These are phyloP conservation scores for Periophthalmodon schlosseri DNA, from an alignment of 2,113 vertebrate genomes.

Conservation along the genomic window DNA sequence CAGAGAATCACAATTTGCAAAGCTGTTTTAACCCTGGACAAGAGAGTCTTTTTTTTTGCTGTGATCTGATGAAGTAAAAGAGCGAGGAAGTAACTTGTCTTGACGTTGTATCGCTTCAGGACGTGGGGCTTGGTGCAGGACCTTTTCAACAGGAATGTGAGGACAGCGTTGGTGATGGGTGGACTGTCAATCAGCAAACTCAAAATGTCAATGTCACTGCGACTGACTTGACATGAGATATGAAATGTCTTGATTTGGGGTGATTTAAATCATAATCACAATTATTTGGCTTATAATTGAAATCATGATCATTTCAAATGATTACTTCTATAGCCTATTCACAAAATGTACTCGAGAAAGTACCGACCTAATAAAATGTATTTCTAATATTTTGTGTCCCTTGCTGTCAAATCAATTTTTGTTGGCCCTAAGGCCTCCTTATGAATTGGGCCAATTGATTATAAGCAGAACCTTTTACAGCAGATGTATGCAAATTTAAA, in stretches of 20 bases:
- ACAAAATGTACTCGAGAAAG: too few relatives aligned
- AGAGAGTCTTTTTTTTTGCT: conserved; percentile 2
- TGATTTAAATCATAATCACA: background rate
- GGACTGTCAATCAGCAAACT: background rate
- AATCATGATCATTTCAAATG: too few relatives aligned
- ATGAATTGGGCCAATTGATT: too few relatives aligned
- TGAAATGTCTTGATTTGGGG: background rate
- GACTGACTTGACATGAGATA: background rate
- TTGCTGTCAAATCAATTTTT: too few relatives aligned
- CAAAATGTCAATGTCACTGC: background rate
- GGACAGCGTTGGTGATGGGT: background rate
- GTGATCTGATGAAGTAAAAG: conserved; percentile 25
- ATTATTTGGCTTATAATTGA: too few relatives aligned
- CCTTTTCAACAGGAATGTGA: background rate
- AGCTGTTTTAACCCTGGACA: conserved; percentile 19
- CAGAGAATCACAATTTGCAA: background rate
- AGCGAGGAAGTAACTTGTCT: background rate
- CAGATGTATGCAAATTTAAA: too few relatives aligned
- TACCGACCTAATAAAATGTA: too few relatives aligned
- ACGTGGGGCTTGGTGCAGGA: background rate
- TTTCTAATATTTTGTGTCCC: too few relatives aligned
- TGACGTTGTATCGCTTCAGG: background rate
- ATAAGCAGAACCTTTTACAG: too few relatives aligned
- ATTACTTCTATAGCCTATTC: too few relatives aligned
- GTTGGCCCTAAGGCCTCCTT: too few relatives aligned